Percentiles rank a stretch among this genome's conserved stretches.
phyloP scores from a whole-genome alignment of 2,797 vertebrate genomes.

The Phoebastria nigripes region DNA sequence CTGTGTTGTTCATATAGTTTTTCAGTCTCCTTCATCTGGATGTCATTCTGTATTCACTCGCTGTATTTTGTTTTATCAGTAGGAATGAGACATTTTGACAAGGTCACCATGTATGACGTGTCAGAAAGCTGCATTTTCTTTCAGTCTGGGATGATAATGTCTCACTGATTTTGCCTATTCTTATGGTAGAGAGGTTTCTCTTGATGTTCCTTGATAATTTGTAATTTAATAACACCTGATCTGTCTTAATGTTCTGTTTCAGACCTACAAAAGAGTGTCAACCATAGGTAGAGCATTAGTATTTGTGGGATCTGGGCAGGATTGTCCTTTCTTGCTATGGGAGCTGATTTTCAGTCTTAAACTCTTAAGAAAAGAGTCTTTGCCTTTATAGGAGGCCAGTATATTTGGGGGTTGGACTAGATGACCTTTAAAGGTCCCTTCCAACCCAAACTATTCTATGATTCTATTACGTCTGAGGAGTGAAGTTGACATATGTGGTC shows the following conservation, averaged over 20 bases:
- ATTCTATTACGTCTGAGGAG: neutral
- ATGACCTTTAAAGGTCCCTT: neutral
- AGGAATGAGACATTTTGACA: constrained; percentile 32
- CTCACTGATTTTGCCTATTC: neutral
- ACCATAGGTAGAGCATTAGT: neutral
- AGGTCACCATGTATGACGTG: neutral
- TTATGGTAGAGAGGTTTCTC: neutral
- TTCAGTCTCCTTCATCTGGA: neutral
- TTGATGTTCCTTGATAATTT: neutral
- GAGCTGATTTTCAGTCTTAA: neutral
- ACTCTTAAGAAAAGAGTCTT: neutral
- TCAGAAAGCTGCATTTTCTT: neutral
- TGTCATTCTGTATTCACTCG: neutral
- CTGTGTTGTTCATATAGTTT: neutral
- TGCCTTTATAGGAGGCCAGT: neutral
- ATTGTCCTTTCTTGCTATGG: neutral
- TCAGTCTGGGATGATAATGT: neutral
- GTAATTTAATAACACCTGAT: neutral
- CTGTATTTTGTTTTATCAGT: constrained; percentile 14
- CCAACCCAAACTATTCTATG: neutral
- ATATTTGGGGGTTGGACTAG: neutral
- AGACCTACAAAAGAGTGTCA: neutral
- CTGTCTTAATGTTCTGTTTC: neutral
- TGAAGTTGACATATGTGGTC: neutral
- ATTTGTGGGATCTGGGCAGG: neutral